Evolutionary conservation across 2,888 invertebrate species (phyloP), one percentile per base, ranked within the genome.

Genomic region (Allolobophora icterica): DNA sequence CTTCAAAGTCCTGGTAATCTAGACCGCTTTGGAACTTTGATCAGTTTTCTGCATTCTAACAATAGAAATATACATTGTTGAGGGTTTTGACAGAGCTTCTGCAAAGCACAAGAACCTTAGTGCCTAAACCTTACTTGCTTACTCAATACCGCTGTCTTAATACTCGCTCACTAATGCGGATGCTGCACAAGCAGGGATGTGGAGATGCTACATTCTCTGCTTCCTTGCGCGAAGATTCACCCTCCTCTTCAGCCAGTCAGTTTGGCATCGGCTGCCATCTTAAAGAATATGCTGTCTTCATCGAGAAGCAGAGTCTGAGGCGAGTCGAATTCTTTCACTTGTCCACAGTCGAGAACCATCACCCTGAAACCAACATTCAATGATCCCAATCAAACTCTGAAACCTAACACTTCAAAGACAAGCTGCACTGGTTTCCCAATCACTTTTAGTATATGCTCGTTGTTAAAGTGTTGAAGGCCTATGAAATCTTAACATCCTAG

Each of bases 201-300:
- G 24, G 1, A 52, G 52, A 52, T 52, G 52, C 24, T 52, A n/a
- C 71, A 71, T 71, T 71, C 71, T 71, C 71, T 71, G 30, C 71
- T 13, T 17, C 17, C 17, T 17, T n/a, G 8, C 13, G 8, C 13
- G n/a, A 30, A 30, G 30, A 71, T 71, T 87, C 34, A 33, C n/a
- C 35, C 34, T 87, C 35, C 38, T 87, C 87, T 35, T 87, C 35
- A 42, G 6, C 52, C 42, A 33, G 89, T 71, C 30, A 98, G 95
- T 92, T 97, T 97, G 89, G 98, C 98, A 95, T 98, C 97, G 95
- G 97, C 97, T 19, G 98, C 97, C 97, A 98, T 97, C 94, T 97
- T 96, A 94, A 97, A 97, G 96, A 98, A 98, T 93, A 97, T 96
- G 42, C 97, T 97, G 92, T 96, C 96, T 93, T 96, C 96, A 90